These are phyloP conservation scores for Dasypus novemcinctus DNA, from an alignment of 2,113 vertebrate species.

Conservation along the genomic window DNA sequence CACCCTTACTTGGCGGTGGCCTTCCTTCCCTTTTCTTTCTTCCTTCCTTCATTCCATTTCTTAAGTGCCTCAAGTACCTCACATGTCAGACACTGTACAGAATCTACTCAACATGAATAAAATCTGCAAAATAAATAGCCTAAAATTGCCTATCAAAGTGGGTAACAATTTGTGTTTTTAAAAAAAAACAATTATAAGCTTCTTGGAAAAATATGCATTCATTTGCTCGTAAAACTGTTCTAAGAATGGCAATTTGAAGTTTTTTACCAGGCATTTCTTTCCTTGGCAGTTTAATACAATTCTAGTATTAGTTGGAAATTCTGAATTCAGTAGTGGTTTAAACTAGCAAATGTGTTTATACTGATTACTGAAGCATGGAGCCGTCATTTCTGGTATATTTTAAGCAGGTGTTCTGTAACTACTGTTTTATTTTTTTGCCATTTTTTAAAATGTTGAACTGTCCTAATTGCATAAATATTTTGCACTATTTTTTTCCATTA, in stretches of 20 bases:
- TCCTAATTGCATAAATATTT: conserved; percentile 72
- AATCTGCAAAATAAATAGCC: background rate
- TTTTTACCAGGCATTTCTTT: conserved; percentile 23
- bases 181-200: background rate
- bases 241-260: background rate
- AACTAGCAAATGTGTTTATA: conserved; percentile 60
- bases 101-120: background rate
- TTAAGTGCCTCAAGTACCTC: background rate
- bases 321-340: conserved; percentile 61
- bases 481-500: conserved; percentile 46
- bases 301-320: conserved; percentile 52
- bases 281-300: conserved; percentile 14
- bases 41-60: background rate
- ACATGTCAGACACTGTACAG: background rate
- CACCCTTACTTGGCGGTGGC: background rate
- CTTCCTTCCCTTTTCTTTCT: background rate
- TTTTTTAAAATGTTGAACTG: conserved; percentile 62
- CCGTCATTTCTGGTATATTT: conserved; percentile 64
- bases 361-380: conserved; percentile 69
- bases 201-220: background rate
- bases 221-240: background rate
- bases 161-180: background rate
- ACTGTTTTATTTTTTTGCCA: conserved; percentile 74
- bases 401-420: conserved; percentile 67
- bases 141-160: background rate